phyloP scores from a whole-genome alignment of 2,797 vertebrate species.

The Siniperca scherzeri region DNA sequence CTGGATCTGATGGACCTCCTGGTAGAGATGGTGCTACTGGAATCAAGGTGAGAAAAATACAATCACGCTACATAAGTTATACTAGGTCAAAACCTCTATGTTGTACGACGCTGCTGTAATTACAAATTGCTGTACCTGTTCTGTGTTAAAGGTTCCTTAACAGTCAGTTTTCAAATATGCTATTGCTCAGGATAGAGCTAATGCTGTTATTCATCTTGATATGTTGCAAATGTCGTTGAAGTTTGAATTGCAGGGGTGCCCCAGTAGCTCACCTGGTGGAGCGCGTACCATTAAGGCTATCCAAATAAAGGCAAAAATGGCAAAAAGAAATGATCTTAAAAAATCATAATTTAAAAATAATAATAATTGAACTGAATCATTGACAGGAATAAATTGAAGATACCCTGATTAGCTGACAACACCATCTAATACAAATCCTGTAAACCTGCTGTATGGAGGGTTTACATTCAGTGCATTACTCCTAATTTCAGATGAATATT shows the following conservation, averaged over 20 bases:
- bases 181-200: not conserved
- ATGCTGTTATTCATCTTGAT: not conserved
- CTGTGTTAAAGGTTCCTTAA: not conserved
- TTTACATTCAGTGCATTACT: not conserved
- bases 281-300: not conserved
- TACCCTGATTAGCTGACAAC: not conserved
- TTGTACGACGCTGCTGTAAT: not conserved
- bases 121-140: not conserved
- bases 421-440: not conserved
- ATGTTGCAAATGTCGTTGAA: not conserved
- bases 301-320: too few relatives aligned
- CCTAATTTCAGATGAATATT: not conserved
- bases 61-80: not conserved
- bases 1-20: slow-evolving; percentile 95
- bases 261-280: too few relatives aligned
- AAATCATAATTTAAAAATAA: too few relatives aligned
- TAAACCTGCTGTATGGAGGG: not conserved
- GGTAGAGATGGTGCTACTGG: slow-evolving; percentile 94
- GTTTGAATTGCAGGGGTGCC: not conserved
- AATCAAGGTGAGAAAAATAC: slow-evolving; percentile 88
- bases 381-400: not conserved
- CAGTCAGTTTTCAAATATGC: not conserved
- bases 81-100: not conserved
- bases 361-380: too few relatives aligned
- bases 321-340: too few relatives aligned